A percentile compares a stretch with the other conserved stretches of the same genome.
phyloP scores from a whole-genome alignment of 2,113 vertebrate species.

The Larimichthys crocea region DNA sequence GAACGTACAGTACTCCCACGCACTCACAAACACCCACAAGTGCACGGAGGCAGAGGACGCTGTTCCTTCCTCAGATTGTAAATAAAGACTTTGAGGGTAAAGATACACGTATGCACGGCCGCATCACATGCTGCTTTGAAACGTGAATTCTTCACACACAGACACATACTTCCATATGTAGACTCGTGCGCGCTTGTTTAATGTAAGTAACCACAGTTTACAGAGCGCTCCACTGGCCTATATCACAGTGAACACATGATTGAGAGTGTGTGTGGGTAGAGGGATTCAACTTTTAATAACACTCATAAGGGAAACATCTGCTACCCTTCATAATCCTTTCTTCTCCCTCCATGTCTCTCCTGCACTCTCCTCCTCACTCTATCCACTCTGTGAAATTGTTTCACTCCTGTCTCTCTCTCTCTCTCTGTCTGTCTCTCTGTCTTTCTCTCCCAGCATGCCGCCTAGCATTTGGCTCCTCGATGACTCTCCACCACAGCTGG shows the following conservation, averaged over 20 bases:
- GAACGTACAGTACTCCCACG: conserved; percentile 17
- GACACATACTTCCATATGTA: not conserved
- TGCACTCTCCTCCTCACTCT: not conserved
- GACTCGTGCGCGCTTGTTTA: not conserved
- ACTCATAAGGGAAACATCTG: conserved; percentile 73
- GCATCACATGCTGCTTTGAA: too few species aligned
- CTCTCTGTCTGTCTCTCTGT: not conserved
- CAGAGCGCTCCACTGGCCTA: conserved; percentile 16
- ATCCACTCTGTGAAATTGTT: conserved; percentile 34
- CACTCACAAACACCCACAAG: not conserved
- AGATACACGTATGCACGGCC: too few species aligned
- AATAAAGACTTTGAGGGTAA: conserved; percentile 48
- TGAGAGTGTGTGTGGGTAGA: conserved; percentile 37
- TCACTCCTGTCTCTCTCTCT: conserved; percentile 11
- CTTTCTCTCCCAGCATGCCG: conserved; percentile 18
- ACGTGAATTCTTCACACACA: not conserved
- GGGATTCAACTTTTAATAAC: conserved; percentile 39
- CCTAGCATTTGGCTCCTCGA: conserved; percentile 37
- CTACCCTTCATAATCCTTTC: conserved; percentile 39
- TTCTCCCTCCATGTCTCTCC: conserved; percentile 19
- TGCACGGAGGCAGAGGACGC: not conserved
- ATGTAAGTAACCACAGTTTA: conserved; percentile 19
- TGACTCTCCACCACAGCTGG: conserved; percentile 53
- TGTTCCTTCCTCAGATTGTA: conserved; percentile 26
- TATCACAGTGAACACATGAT: conserved; percentile 14